Percentiles rank a stretch among this genome's conserved stretches.
Evolutionary conservation across 2,797 vertebrate genomes (phyloP).

Genomic region (Podarcis siculus): DNA sequence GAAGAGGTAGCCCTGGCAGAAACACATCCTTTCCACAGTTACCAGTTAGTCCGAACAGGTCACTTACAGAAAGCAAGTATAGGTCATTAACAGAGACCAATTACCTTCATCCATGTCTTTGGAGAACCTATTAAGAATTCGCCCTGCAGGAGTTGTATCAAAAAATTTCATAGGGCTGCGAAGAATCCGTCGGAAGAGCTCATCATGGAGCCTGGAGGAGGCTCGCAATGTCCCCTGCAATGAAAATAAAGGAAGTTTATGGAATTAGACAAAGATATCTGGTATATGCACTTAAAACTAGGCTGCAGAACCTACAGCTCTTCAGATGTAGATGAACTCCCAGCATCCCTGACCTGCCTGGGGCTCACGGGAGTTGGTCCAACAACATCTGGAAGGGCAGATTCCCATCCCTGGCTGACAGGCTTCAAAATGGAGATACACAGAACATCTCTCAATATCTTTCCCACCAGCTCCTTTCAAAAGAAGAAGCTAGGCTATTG

Average conservation of each 20-base stretch:
- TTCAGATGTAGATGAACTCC: too few species aligned
- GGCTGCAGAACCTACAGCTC: too few species aligned
- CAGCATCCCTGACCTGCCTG: too few species aligned
- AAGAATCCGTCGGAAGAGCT: slow-evolving; percentile 90
- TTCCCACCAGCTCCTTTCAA: neutral
- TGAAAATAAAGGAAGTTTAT: slow-evolving; percentile 21
- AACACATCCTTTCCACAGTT: neutral
- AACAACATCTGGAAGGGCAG: too few species aligned
- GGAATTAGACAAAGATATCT: neutral
- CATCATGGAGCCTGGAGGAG: slow-evolving; percentile 89
- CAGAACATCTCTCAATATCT: neutral
- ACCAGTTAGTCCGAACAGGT: rapidly evolving
- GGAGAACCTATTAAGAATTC: slow-evolving; percentile 91
- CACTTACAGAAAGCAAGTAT: neutral
- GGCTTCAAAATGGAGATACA: neutral
- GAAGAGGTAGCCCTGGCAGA: too few species aligned
- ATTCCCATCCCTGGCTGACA: too few species aligned
- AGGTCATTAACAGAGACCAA: neutral
- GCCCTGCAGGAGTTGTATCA: slow-evolving; percentile 88
- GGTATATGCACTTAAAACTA: neutral
- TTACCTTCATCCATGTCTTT: slow-evolving; percentile 96
- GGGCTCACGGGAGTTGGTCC: too few species aligned
- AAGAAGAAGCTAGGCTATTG: neutral
- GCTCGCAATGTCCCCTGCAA: slow-evolving; percentile 87
- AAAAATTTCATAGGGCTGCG: slow-evolving; percentile 96